phyloP scores from a whole-genome alignment of 2,797 vertebrate species.

The Ispidina lecontei region DNA sequence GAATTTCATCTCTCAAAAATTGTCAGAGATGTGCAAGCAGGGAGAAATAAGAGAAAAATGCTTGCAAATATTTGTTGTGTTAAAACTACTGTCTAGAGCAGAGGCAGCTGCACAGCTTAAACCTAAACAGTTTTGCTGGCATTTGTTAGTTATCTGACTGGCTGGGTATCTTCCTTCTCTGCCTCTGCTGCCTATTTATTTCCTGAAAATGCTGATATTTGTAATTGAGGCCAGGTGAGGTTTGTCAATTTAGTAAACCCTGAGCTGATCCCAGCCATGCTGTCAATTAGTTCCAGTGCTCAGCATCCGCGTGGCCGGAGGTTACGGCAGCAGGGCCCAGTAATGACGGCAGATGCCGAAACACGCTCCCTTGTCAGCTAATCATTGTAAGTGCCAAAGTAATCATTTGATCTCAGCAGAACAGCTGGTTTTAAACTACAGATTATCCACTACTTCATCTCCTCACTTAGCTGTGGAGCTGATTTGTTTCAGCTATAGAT shows the following conservation, averaged over 20 bases:
- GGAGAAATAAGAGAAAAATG: neutral
- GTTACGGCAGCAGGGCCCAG: neutral
- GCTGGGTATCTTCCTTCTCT: neutral
- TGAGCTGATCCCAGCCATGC: slow-evolving; percentile 31
- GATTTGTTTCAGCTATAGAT: slow-evolving; percentile 48
- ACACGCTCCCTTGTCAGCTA: neutral
- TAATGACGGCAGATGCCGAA: neutral
- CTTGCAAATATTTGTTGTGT: neutral
- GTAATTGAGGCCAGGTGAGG: slow-evolving; percentile 57
- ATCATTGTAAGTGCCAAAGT: slow-evolving; percentile 42
- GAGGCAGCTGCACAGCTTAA: neutral
- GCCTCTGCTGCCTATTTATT: neutral
- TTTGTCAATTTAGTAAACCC: slow-evolving; percentile 15
- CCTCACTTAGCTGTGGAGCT: slow-evolving; percentile 12
- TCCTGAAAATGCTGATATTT: slow-evolving; percentile 17
- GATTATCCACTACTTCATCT: slow-evolving; percentile 55
- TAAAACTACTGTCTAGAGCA: neutral
- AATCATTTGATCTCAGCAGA: slow-evolving; percentile 45
- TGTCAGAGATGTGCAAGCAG: neutral
- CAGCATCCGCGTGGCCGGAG: neutral
- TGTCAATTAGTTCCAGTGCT: slow-evolving; percentile 48
- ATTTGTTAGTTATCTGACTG: neutral
- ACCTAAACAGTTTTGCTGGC: neutral
- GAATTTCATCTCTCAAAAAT: neutral
- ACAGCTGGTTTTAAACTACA: slow-evolving; percentile 57